phyloP scores from a whole-genome alignment of 2,113 vertebrate genomes.

The Tenebrosternarchus preto region DNA sequence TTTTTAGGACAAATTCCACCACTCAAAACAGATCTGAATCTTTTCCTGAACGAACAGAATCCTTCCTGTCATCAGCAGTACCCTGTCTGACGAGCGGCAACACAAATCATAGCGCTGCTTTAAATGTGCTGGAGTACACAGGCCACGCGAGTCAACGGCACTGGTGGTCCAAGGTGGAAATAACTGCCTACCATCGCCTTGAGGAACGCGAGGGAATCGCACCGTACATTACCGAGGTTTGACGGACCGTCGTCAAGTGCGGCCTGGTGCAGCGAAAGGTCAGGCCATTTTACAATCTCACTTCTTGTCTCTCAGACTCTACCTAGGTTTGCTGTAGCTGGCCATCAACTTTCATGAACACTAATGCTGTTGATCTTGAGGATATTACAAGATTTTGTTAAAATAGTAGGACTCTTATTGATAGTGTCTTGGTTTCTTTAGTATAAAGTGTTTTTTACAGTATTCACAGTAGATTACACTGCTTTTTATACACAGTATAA shows the following conservation, averaged over 20 bases:
- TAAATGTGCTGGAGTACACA: conserved; percentile 9
- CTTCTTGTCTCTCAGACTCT: not conserved
- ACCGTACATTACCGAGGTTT: not conserved
- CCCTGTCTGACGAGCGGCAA: not conserved
- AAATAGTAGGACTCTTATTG: not conserved
- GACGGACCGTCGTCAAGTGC: conserved; percentile 7
- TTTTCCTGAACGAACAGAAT: not conserved
- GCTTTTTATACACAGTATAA: no score
- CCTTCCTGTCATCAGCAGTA: conserved; percentile 26
- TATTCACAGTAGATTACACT: no score
- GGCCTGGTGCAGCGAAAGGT: conserved; percentile 15
- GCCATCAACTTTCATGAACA: not conserved
- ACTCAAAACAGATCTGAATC: conserved; percentile 29
- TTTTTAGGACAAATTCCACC: conserved; percentile 12
- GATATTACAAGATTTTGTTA: not conserved
- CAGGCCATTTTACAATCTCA: not conserved
- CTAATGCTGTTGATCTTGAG: not conserved
- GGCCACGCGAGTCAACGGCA: not conserved
- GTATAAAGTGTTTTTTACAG: no score
- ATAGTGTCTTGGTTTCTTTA: not conserved
- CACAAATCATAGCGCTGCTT: conserved; percentile 31
- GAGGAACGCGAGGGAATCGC: conserved; percentile 14
- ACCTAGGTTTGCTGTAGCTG: not conserved
- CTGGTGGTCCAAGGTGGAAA: conserved; percentile 35
- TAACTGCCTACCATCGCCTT: conserved; percentile 33